Conservation (phyloP, 2,888 invertebrate genomes). For the Ophioninae sp. region DNA sequence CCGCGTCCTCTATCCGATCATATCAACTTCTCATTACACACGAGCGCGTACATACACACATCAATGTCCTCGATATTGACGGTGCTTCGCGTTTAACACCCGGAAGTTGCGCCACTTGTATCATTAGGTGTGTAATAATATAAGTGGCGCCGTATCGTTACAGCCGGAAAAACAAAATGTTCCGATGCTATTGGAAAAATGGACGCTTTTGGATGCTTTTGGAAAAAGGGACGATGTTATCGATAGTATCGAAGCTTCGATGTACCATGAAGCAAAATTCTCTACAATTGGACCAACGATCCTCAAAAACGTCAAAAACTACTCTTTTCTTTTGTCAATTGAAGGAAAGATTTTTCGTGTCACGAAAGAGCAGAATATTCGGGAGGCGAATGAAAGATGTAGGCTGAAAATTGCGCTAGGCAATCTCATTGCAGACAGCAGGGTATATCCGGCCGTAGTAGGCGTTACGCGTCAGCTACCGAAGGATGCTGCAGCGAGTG, state of each 20-base stretch:
- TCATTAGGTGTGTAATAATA: not conserved
- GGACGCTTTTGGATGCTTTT: too few relatives aligned
- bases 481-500: constrained; percentile 33
- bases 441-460: constrained; percentile 23
- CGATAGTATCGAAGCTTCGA: too few relatives aligned
- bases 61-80: constrained; percentile 59
- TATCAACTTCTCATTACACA: constrained; percentile 74
- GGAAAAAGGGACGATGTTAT: too few relatives aligned
- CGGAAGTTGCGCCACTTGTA: not conserved
- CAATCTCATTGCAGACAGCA: constrained; percentile 31
- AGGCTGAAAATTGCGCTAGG: constrained; percentile 21
- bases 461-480: constrained; percentile 44
- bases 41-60: constrained; percentile 3
- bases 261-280: not conserved
- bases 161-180: not conserved
- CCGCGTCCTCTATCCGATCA: constrained; percentile 57
- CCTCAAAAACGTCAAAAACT: not conserved
- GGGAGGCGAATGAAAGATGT: constrained; percentile 26
- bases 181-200: too few relatives aligned
- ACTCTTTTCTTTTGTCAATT: not conserved
- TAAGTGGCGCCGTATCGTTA: not conserved
- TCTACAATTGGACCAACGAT: not conserved
- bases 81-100: constrained; percentile 66
- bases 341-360: not conserved
- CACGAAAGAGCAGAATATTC: not conserved